A percentile compares a stretch with the other conserved stretches of the same genome.
Evolutionary conservation across 2,113 vertebrate genomes (phyloP).

Genomic region (Pseudonaja textilis): DNA sequence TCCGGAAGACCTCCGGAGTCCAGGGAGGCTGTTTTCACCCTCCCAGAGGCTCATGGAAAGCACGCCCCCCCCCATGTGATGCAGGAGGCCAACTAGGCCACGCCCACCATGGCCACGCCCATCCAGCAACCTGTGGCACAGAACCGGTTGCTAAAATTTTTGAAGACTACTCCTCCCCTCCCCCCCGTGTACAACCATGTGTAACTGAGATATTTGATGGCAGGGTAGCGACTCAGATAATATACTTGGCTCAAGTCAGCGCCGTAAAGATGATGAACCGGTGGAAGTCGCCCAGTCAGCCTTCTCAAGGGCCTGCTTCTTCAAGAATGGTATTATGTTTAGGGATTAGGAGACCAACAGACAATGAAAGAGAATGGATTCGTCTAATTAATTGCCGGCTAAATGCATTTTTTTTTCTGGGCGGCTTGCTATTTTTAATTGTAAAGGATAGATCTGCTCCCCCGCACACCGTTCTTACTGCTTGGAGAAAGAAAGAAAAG

Average conservation of each 20-base stretch:
- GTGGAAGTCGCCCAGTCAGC: background rate
- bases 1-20: too few relatives aligned
- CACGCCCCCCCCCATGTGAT: too few relatives aligned
- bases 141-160: too few relatives aligned
- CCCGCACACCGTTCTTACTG: background rate
- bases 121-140: too few relatives aligned
- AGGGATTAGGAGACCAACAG: background rate
- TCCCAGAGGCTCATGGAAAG: too few relatives aligned
- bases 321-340: background rate
- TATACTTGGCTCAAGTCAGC: background rate
- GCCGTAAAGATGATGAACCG: background rate
- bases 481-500: background rate
- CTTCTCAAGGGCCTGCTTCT: background rate
- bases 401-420: background rate
- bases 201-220: background rate
- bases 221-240: background rate
- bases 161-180: too few relatives aligned
- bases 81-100: too few relatives aligned
- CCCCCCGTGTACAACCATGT: background rate
- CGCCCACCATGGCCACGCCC: too few relatives aligned
- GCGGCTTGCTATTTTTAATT: background rate
- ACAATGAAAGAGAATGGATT: background rate
- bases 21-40: too few relatives aligned
- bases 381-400: background rate
- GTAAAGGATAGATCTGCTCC: background rate